Evolutionary conservation across 2,888 invertebrate species (phyloP).

Genomic region (Macropis europaea): DNA sequence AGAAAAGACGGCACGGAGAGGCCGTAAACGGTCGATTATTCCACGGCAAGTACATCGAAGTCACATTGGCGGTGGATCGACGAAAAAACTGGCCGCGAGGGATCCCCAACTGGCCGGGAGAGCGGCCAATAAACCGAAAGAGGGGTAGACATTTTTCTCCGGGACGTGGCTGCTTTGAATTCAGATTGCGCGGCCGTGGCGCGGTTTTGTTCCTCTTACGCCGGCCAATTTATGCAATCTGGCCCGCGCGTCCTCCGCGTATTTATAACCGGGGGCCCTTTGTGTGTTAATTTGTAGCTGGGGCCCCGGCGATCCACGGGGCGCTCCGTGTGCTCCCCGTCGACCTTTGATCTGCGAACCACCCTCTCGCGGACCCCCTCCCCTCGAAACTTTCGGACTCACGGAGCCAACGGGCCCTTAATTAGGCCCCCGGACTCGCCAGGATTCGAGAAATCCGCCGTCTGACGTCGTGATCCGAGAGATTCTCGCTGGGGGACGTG

Average conservation of each 20-base stretch:
- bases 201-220: constrained; percentile 71
- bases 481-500: neutral
- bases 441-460: neutral
- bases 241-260: constrained; percentile 66
- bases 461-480: neutral
- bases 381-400: constrained; percentile 27
- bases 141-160: constrained; percentile 59
- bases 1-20: neutral
- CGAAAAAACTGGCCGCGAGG: constrained; percentile 38
- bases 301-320: constrained; percentile 41
- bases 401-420: constrained; percentile 33
- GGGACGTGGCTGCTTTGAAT: constrained; percentile 74
- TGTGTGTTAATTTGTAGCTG: constrained; percentile 78
- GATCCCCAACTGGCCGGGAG: constrained; percentile 19
- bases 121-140: constrained; percentile 57
- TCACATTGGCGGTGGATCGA: constrained; percentile 1
- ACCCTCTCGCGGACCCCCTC: neutral
- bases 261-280: constrained; percentile 77
- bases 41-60: constrained; percentile 20
- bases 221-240: constrained; percentile 77
- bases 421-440: neutral
- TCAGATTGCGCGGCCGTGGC: constrained; percentile 73
- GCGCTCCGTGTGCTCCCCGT: constrained; percentile 16
- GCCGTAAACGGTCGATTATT: constrained; percentile 30
- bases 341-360: constrained; percentile 52